A percentile compares a stretch with the other conserved stretches of the same genome.
Evolutionary conservation across 2,888 invertebrate genomes (phyloP).

Genomic region (Agrotis clavis): DNA sequence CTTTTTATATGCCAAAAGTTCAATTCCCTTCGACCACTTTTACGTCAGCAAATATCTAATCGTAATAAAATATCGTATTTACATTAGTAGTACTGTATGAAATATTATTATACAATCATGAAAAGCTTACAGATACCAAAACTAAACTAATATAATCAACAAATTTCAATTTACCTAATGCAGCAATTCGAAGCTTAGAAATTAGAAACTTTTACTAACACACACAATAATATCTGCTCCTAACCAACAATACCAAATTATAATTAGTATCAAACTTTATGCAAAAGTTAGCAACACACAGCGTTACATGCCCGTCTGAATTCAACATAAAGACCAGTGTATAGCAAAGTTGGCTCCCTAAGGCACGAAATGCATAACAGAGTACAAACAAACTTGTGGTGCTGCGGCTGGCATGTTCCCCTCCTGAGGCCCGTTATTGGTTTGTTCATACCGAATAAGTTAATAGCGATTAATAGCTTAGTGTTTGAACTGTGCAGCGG

Average conservation of each 20-base stretch:
- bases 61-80: too few species aligned
- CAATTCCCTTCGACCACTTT: too few species aligned
- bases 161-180: conserved; percentile 54
- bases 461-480: conserved; percentile 35
- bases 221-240: conserved; percentile 4
- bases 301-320: conserved; percentile 59
- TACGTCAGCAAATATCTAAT: too few species aligned
- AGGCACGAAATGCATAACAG: conserved; percentile 69
- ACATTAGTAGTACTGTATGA: too few species aligned
- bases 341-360: conserved; percentile 63
- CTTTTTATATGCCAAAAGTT: too few species aligned
- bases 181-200: conserved; percentile 35
- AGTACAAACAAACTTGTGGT: conserved; percentile 60
- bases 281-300: conserved; percentile 50
- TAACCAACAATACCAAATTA: conserved; percentile 40
- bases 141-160: conserved; percentile 3
- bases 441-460: conserved; percentile 47
- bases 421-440: conserved; percentile 53
- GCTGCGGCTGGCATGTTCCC: conserved; percentile 55
- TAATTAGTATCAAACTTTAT: conserved; percentile 61
- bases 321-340: conserved; percentile 54
- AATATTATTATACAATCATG: background rate
- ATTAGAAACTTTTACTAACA: conserved; percentile 43
- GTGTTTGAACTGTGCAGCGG: conserved; percentile 31
- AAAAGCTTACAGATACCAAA: background rate